Base-by-base conservation (phyloP, 2,113 vertebrate genomes). In the Pseudorasbora parva region DNA sequence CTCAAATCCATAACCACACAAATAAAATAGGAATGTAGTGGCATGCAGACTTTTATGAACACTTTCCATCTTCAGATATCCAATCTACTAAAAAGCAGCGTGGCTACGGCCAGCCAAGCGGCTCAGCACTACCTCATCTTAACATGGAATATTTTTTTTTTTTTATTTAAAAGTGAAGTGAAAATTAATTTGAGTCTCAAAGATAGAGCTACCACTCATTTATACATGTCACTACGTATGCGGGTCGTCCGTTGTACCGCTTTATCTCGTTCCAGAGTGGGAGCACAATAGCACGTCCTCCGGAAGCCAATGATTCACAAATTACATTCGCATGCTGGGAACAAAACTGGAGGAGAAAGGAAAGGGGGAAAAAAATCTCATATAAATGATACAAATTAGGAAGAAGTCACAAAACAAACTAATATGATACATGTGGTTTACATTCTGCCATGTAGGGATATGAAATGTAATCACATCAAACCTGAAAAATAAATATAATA, bases 181-280 rank as follows among this genome's bases (percentile, higher is more conserved):
- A 49, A 86, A 86, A 86, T 78, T 78, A 78, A 68, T 71, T 84
- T 25, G 10, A 43, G 57, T 6, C 69, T 59, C 45, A 57, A 57
- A 86, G 64, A 86, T 86, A 82, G 23, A 27, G 14, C 69, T 45
- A 57, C 5, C 51, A n/a, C 75, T 56, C 73, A 82, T 88, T 86
- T 77, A 86, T 84, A 86, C 86, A 84, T 60, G 78, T 84, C 84
- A 82, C 45, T 12, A 17, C 33, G 14, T 62, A 62, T 82, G 45
- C 73, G 17, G 12, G 30, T 60, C 76, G 85, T 72, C 59, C 45
- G 25, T 45, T 45, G 23, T 72, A 5, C 23, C 8, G 15, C 60
- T 62, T 60, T 56, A 81, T 81, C 78, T 81, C 4, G 21, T 84
- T 84, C 62, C 10, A 81, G 43, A 75, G 51, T 19, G 15, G 17